Conservation (phyloP, 2,888 invertebrate genomes). For the Melangyna quadrimaculata region DNA sequence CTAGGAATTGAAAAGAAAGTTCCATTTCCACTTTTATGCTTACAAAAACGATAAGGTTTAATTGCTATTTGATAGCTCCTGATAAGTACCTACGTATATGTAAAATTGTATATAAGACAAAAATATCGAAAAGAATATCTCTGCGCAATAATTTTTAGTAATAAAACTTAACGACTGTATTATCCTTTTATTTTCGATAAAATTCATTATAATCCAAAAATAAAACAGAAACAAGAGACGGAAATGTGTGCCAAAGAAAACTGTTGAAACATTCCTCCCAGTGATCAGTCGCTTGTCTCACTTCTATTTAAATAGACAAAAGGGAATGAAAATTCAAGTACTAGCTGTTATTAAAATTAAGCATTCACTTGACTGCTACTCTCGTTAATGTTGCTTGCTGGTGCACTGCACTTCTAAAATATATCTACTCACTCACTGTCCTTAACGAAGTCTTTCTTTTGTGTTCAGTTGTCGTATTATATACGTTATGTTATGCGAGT, state of each 20-base stretch:
- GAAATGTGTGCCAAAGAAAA: constrained; percentile 6
- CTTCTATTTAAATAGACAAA: neutral
- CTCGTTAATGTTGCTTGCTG: constrained; percentile 33
- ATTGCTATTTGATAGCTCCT: constrained; percentile 12
- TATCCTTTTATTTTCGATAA: constrained; percentile 29
- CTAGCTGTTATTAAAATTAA: constrained; percentile 57
- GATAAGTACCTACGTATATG: neutral
- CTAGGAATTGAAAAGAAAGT: neutral
- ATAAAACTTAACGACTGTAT: constrained; percentile 32
- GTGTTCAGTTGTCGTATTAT: neutral
- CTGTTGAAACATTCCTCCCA: neutral
- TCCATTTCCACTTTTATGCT: constrained; percentile 2
- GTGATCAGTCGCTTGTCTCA: too few relatives aligned
- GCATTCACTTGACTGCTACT: constrained; percentile 45
- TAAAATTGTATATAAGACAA: too few relatives aligned
- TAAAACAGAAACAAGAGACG: neutral
- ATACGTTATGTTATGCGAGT: neutral
- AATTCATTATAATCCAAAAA: constrained; percentile 1
- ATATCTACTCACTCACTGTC: too few relatives aligned
- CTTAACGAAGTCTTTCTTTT: constrained; percentile 25
- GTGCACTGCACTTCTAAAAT: constrained; percentile 4
- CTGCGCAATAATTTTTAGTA: neutral
- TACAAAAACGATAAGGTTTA: constrained; percentile 6
- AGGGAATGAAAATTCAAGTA: constrained; percentile 27
- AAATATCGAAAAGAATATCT: neutral